Conservation (phyloP, 2,888 invertebrate species). For the Erebia aethiops region DNA sequence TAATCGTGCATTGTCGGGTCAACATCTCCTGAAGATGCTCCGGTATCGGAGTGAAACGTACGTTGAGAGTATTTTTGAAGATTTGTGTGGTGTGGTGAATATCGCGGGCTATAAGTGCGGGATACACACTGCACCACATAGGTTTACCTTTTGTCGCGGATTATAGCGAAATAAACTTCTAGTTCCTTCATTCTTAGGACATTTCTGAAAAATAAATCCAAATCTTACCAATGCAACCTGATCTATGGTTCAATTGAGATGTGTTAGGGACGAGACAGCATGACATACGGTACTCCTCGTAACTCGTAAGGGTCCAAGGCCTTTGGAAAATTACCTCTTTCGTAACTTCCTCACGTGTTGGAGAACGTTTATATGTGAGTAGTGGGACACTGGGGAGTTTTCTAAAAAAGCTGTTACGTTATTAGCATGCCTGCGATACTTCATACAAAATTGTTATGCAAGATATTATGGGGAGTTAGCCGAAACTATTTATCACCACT, state of each 20-base stretch:
- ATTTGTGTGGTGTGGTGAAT: too few species aligned
- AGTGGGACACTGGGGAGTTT: background rate
- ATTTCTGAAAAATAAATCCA: background rate
- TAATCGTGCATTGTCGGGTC: too few species aligned
- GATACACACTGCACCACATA: too few species aligned
- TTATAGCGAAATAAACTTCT: too few species aligned
- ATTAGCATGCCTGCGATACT: background rate
- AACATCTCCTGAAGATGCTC: too few species aligned
- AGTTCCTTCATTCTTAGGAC: background rate
- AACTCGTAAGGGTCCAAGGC: slow-evolving; percentile 17
- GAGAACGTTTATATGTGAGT: slow-evolving; percentile 15
- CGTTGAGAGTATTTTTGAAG: too few species aligned
- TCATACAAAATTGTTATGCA: background rate
- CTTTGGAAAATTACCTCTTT: slow-evolving; percentile 19
- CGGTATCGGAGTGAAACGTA: too few species aligned
- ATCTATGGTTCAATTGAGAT: slow-evolving; percentile 21
- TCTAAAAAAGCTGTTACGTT: slow-evolving; percentile 4
- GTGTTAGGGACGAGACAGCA: slow-evolving; percentile 18
- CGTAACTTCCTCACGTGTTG: slow-evolving; percentile 24
- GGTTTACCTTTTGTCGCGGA: too few species aligned
- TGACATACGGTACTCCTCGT: slow-evolving; percentile 1
- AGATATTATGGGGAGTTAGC: background rate
- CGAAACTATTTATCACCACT: too few species aligned
- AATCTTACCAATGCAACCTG: slow-evolving; percentile 5
- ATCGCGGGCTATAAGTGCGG: too few species aligned